Evolutionary conservation across 1,140 invertebrate genomes (phyloP).

Genomic region (Calycopis cecrops): DNA sequence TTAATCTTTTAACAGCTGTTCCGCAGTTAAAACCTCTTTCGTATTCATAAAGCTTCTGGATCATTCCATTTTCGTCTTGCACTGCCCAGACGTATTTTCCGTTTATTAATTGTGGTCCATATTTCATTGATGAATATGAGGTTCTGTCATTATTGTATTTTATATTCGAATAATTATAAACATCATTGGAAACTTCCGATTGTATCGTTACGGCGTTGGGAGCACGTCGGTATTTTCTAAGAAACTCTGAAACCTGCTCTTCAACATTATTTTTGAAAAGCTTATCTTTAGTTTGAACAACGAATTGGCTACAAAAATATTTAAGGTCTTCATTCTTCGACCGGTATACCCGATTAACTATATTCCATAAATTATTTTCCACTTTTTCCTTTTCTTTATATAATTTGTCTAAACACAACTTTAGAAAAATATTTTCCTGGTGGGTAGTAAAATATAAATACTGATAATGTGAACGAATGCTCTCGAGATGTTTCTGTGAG

Average conservation of each 20-base stretch:
- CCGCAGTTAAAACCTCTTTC: conserved; percentile 43
- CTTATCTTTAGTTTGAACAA: conserved; percentile 47
- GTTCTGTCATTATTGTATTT: conserved; percentile 23
- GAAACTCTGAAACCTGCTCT: conserved; percentile 46
- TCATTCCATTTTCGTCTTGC: conserved; percentile 58
- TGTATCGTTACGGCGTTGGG: conserved; percentile 5
- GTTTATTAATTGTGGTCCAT: conserved; percentile 40
- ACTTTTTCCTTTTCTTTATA: conserved; percentile 44
- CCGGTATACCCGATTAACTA: conserved; percentile 49
- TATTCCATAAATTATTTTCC: conserved; percentile 43
- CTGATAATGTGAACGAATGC: conserved; percentile 48
- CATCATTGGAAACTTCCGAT: neutral
- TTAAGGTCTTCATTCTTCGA: conserved; percentile 51
- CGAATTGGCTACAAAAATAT: conserved; percentile 47
- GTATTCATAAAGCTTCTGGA: conserved; percentile 61
- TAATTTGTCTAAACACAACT: conserved; percentile 43
- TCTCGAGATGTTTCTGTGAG: conserved; percentile 46
- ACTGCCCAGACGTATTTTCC: conserved; percentile 57
- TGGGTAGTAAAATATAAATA: conserved; percentile 49
- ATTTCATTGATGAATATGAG: conserved; percentile 26
- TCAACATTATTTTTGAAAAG: conserved; percentile 47
- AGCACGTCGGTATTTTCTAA: conserved; percentile 27
- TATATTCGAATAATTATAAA: neutral
- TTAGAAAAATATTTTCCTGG: conserved; percentile 56
- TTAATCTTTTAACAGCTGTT: conserved; percentile 48